Conservation (phyloP, 1,140 invertebrate species). For the Sminthurides bifidus region DNA sequence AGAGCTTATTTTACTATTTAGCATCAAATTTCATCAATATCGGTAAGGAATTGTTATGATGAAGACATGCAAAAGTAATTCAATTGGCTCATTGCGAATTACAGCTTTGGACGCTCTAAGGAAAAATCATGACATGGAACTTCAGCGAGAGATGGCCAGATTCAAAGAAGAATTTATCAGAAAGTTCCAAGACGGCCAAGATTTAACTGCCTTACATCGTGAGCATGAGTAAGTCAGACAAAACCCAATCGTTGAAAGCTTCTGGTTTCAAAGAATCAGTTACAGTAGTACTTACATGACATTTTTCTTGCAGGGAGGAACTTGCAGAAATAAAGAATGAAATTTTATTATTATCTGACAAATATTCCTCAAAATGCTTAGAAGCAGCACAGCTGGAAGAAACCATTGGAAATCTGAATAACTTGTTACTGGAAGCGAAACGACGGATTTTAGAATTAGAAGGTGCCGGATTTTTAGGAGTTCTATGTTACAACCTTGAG, state of each 20-base stretch:
- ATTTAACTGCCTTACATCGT: constrained; percentile 44
- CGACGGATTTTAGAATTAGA: constrained; percentile 21
- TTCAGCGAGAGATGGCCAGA: constrained; percentile 71
- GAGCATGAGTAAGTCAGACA: constrained; percentile 44
- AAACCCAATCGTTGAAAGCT: background rate
- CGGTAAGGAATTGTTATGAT: too few species aligned
- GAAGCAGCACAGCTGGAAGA: constrained; percentile 25
- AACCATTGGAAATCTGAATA: constrained; percentile 16
- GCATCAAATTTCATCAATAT: too few species aligned
- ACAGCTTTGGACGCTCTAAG: constrained; percentile 80
- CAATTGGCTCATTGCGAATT: too few species aligned
- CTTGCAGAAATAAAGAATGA: constrained; percentile 72
- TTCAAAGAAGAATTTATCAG: constrained; percentile 69
- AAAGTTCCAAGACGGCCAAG: constrained; percentile 51
- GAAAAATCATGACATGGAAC: constrained; percentile 82
- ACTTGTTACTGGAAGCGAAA: constrained; percentile 24
- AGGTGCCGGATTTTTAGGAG: constrained; percentile 19
- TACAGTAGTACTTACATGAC: constrained; percentile 11
- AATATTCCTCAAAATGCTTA: constrained; percentile 82
- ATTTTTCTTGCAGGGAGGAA: constrained; percentile 49
- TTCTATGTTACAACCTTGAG: background rate
- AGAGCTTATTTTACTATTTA: background rate
- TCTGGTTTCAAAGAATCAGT: background rate
- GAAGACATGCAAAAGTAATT: too few species aligned
- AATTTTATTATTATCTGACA: constrained; percentile 73